Base-by-base conservation (phyloP, 2,113 vertebrate genomes). In the Ivindomyrus marchei region DNA sequence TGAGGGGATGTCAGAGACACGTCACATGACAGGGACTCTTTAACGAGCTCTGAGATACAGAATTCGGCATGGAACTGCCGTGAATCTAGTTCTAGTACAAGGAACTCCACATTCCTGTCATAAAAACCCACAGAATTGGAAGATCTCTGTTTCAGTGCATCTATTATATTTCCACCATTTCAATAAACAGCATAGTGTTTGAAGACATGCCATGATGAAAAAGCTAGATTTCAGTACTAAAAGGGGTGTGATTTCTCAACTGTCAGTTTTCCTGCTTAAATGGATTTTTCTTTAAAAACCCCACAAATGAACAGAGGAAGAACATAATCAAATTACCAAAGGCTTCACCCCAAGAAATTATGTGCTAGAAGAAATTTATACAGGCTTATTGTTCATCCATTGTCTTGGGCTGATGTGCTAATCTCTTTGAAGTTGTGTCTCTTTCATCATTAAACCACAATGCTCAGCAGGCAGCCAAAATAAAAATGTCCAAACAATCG, bases 1-100 rank as follows among this genome's bases (percentile, higher is more conserved):
- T 94, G 93, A 92, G 90, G 92, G 31, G 91, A 94, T 94, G 90
- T 27, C 47, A 88, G 95, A 95, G 92, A 89, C 92, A 95, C 93
- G 93, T 94, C 93, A 94, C 94, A 95, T 95, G 94, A 95, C 94
- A 92, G 87, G 92, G 93, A 85, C 91, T 89, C 92, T 95, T 94
- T 94, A 96, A 95, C 94, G 94, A 95, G 95, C 93, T 93, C 89
- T 4, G 91, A 92, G 92, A 92, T 91, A 89, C 46, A 87, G 89
- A 31, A 91, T 92, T 91, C 90, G 89, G 90, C 19, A 21, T 90
- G 80, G 87, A 90, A 62, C 91, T 90, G 91, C 53, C 88, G 52
- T 49, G 56, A 93, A 91, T 92, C 77, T 53, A 85, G 11, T 42
- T 56, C 80, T 58, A 84, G 90, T 89, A 91, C 89, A 89, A 90